A percentile compares a stretch with the other conserved stretches of the same genome.
These are phyloP conservation scores for Cotesia typhae DNA, from an alignment of 1,140 invertebrate genomes.

Conservation along the genomic window DNA sequence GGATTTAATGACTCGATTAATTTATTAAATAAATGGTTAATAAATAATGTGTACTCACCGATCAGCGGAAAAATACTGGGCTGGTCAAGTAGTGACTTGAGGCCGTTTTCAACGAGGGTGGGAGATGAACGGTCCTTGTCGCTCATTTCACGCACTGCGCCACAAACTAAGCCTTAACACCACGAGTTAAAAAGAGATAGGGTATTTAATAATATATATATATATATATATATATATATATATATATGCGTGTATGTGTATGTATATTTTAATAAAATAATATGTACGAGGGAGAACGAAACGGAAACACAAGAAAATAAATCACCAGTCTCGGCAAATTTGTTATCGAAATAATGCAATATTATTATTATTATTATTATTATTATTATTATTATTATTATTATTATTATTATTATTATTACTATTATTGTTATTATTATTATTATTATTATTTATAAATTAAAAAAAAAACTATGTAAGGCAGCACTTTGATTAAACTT, in stretches of 20 bases:
- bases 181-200: conserved; percentile 19
- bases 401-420: too few relatives aligned
- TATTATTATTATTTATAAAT: too few relatives aligned
- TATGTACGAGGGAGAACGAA: background rate
- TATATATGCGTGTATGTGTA: background rate
- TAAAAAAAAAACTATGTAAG: too few relatives aligned
- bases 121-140: conserved; percentile 81
- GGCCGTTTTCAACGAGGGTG: conserved; percentile 80
- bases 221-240: background rate
- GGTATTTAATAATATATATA: conserved; percentile 1
- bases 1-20: background rate
- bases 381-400: too few relatives aligned
- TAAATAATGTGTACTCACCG: conserved; percentile 69
- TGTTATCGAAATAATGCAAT: too few relatives aligned
- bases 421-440: too few relatives aligned
- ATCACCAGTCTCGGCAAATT: too few relatives aligned
- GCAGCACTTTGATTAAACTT: too few relatives aligned
- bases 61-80: conserved; percentile 81
- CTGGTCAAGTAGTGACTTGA: conserved; percentile 79
- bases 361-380: too few relatives aligned
- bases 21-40: conserved; percentile 17
- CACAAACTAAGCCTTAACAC: conserved; percentile 39
- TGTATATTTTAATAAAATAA: background rate
- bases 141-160: conserved; percentile 72
- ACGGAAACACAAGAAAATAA: background rate